Evolutionary conservation across 2,113 vertebrate genomes (phyloP).

Genomic region (Ochotona curzoniae): DNA sequence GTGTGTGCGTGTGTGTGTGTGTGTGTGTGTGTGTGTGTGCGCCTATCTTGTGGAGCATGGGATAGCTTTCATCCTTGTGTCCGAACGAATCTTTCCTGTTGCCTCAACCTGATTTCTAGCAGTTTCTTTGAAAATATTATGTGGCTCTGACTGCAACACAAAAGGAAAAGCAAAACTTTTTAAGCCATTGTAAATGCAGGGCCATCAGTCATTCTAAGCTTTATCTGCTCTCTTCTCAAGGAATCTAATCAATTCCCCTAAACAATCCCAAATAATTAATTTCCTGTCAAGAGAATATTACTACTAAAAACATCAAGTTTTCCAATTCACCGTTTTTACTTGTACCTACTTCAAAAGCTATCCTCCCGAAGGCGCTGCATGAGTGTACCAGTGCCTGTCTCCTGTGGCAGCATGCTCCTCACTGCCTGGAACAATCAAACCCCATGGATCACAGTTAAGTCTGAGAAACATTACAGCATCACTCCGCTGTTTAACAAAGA

Average conservation of each 20-base stretch:
- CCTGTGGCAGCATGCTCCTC: background rate
- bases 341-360: conserved; percentile 43
- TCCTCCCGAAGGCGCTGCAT: background rate
- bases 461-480: background rate
- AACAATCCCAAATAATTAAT: conserved; percentile 54
- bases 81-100: background rate
- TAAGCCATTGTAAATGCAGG: background rate
- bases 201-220: background rate
- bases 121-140: conserved; percentile 1
- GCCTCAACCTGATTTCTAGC: background rate
- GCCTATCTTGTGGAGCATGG: background rate
- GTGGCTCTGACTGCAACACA: background rate
- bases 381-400: background rate
- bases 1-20: background rate
- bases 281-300: conserved; percentile 23
- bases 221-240: background rate
- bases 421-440: conserved; percentile 22
- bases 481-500: background rate
- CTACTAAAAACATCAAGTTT: background rate
- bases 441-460: background rate
- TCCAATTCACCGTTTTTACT: conserved; percentile 32
- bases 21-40: background rate
- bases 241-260: conserved; percentile 33
- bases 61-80: background rate
- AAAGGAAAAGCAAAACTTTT: background rate